Conservation (phyloP, 2,113 vertebrate genomes). For the Cebus imitator region DNA sequence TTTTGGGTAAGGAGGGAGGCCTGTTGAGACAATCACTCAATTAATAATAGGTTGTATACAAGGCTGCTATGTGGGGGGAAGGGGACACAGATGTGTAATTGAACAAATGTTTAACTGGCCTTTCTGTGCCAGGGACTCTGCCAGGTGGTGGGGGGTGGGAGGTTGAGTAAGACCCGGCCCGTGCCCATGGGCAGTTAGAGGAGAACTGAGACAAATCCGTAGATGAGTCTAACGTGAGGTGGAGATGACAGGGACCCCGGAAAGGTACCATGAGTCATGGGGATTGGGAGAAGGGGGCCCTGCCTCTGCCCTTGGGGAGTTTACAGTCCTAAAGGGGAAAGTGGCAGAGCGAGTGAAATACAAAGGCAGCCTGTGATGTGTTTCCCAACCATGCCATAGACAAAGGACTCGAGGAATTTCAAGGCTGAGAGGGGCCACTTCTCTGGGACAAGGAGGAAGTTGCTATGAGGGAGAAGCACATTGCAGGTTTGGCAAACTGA, state of each 20-base stretch:
- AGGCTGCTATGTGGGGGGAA: slow-evolving; percentile 2
- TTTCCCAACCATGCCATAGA: slow-evolving; percentile 36
- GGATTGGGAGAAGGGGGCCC: not conserved
- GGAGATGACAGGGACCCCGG: slow-evolving; percentile 52
- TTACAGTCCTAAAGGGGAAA: not conserved
- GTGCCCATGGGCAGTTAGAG: not conserved
- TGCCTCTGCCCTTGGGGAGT: not conserved
- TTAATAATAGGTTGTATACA: slow-evolving; percentile 47
- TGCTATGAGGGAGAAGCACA: not conserved
- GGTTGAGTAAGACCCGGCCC: slow-evolving; percentile 65
- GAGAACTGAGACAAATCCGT: slow-evolving; percentile 45
- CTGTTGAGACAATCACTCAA: slow-evolving; percentile 35
- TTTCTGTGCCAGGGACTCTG: slow-evolving; percentile 58
- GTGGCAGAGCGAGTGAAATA: not conserved
- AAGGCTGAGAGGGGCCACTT: not conserved
- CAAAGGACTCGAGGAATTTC: slow-evolving; percentile 62
- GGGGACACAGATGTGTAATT: slow-evolving; percentile 65
- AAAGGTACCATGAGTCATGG: slow-evolving; percentile 66
- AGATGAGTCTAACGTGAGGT: slow-evolving; percentile 51
- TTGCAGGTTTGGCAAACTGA: slow-evolving; percentile 42
- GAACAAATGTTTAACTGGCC: slow-evolving; percentile 75
- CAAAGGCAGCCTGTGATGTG: slow-evolving; percentile 62
- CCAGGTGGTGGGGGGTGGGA: slow-evolving; percentile 59
- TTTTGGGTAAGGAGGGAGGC: not conserved
- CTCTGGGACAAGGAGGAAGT: not conserved